Percentiles rank a stretch among this genome's conserved stretches.
Conservation (phyloP, 2,113 vertebrate genomes). For the Corythaixoides concolor region DNA sequence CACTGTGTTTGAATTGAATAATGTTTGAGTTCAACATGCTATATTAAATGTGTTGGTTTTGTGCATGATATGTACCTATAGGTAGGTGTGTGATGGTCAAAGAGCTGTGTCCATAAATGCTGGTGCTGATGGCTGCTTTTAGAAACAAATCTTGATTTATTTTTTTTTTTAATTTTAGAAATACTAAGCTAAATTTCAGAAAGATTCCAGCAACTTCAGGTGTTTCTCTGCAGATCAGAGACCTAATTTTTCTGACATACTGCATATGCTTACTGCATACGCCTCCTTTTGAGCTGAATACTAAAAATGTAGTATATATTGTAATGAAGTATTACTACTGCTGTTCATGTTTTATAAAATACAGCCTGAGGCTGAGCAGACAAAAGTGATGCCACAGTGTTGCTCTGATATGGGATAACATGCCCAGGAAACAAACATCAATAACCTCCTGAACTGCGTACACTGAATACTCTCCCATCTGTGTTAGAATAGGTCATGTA, state of each 20-base stretch:
- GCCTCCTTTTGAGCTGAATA: background rate
- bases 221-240: background rate
- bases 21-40: background rate
- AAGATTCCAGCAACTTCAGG: background rate
- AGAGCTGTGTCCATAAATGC: background rate
- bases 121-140: background rate
- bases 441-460: background rate
- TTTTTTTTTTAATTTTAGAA: background rate
- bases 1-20: background rate
- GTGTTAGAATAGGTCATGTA: background rate
- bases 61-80: background rate
- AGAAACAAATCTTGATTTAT: background rate
- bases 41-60: background rate
- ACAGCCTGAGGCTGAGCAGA: background rate
- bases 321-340: background rate
- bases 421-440: background rate
- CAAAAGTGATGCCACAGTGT: background rate
- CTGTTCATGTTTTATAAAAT: background rate
- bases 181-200: background rate
- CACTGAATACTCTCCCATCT: background rate
- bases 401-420: background rate
- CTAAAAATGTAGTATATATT: background rate
- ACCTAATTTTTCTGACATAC: background rate
- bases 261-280: background rate
- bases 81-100: background rate